Conservation (phyloP, 2,113 vertebrate genomes). For the Seriola dumerili region DNA sequence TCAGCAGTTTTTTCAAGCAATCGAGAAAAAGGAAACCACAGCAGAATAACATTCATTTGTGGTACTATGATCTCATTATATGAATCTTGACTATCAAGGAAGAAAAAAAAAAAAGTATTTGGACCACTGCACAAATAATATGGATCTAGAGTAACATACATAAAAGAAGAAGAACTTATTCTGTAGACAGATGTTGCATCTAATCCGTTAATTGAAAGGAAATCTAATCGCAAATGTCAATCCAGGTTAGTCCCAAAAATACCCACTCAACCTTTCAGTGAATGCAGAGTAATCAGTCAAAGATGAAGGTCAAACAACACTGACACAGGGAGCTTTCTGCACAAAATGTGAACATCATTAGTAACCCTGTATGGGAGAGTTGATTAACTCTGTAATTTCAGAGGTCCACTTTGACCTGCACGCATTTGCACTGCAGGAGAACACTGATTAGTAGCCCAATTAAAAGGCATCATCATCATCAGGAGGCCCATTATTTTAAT, state of each 20-base stretch:
- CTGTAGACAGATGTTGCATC: slow-evolving; percentile 39
- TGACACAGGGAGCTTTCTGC: slow-evolving; percentile 35
- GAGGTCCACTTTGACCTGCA: slow-evolving; percentile 67
- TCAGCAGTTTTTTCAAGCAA: slow-evolving; percentile 39
- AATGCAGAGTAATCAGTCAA: slow-evolving; percentile 59
- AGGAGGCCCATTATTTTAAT: slow-evolving; percentile 60
- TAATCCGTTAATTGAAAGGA: slow-evolving; percentile 50
- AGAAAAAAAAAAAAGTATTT: slow-evolving; percentile 2
- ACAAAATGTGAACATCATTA: slow-evolving; percentile 64
- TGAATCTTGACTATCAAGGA: slow-evolving; percentile 24
- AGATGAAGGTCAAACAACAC: slow-evolving; percentile 64
- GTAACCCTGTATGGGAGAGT: slow-evolving; percentile 52
- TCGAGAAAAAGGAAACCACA: slow-evolving; percentile 36
- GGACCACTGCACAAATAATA: slow-evolving; percentile 31
- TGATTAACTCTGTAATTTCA: slow-evolving; percentile 66
- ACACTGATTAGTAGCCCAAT: slow-evolving; percentile 64
- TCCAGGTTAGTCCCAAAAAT: slow-evolving; percentile 28
- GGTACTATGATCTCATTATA: slow-evolving; percentile 47
- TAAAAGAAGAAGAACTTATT: slow-evolving; percentile 25
- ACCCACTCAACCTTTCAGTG: slow-evolving; percentile 55
- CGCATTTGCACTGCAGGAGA: slow-evolving; percentile 49
- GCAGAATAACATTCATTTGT: slow-evolving; percentile 56
- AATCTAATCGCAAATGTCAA: slow-evolving; percentile 63
- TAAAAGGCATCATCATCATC: slow-evolving; percentile 63
- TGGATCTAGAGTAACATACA: background rate